Base-by-base conservation (phyloP, 2,797 vertebrate species). In the Darevskia mixta region DNA sequence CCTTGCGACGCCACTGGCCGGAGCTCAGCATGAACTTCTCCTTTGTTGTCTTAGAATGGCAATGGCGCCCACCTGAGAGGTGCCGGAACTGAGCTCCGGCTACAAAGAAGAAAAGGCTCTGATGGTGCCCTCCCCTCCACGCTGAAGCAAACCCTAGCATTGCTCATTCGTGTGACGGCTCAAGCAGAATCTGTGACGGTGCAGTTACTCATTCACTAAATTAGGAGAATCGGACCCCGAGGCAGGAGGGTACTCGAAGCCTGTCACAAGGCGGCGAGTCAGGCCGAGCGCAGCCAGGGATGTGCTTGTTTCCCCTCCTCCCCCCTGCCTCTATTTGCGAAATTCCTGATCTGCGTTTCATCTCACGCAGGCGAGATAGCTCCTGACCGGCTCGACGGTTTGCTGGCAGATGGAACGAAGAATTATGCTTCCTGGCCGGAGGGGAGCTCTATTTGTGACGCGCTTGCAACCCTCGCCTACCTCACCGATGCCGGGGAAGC, bases 331-430 rank as follows among this genome's bases (percentile, higher is more conserved):
- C 27, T 20, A 7, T 55, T 64, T 27, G 85, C 18, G 38, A 66
- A 86, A 79, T 5, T 55, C 55, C 76, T 67, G 75, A 18, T 75
- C 38, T 79, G 67, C 29, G 15, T 45, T 79, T 79, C 85, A 43
- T 49, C 7, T 38, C 61, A 55, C 3, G 18, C n/a, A 18, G 9
- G 69, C 67, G 20, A 49, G 32, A 58, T 6, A 41, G 45, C 81
- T 79, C 25, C 88, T 38, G 7, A 45, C 49, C 23, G 38, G 55
- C 66, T 41, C 13, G 11, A 1, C 2, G 18, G 55, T 2, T 49
- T 29, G n/a, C 77, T 87, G 86, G 80, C 76, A 87, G 86, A 86
- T 80, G 61, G 82, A 20, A 43, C 3, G 27, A 17, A 80, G 69
- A 45, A 84, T 81, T 38, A 41, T 17, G 58, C n/a, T 41, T 79